A percentile compares a stretch with the other conserved stretches of the same genome.
phyloP scores from a whole-genome alignment of 1,140 invertebrate genomes.

The Zeugodacus cucurbitae region DNA sequence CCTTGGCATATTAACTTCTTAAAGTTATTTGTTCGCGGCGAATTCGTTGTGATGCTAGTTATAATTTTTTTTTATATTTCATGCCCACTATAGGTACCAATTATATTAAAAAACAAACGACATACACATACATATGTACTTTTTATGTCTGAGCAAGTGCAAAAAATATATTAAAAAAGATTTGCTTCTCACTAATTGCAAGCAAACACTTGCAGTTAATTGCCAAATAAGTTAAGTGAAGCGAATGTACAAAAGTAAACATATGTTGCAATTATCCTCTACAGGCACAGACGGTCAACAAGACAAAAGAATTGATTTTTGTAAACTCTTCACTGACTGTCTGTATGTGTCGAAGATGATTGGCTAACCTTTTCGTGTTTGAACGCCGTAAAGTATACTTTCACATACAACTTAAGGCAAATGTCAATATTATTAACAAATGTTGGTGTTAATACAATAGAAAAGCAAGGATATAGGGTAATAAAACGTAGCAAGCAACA shows the following conservation, averaged over 20 bases:
- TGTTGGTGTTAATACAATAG: conserved; percentile 17
- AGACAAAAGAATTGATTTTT: conserved; percentile 29
- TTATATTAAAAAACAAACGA: background rate
- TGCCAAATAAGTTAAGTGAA: conserved; percentile 10
- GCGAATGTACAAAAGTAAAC: conserved; percentile 34
- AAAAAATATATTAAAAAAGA: background rate
- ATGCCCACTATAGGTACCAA: background rate
- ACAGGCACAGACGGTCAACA: background rate
- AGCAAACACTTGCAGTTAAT: conserved; percentile 34
- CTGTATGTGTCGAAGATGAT: background rate
- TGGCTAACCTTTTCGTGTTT: conserved; percentile 28
- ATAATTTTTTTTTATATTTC: background rate
- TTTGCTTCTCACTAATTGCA: background rate
- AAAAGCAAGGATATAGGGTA: background rate
- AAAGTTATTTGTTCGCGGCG: background rate
- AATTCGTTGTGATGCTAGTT: background rate
- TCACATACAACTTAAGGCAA: conserved; percentile 34
- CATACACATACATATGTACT: background rate
- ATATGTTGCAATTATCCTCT: conserved; percentile 37
- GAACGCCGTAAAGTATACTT: background rate
- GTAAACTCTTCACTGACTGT: background rate
- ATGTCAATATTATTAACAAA: conserved; percentile 33
- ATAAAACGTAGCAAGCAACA: background rate
- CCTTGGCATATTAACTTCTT: background rate
- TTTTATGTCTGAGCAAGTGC: background rate